Conservation (phyloP, 2,797 vertebrate species). For the Acanthiza pusilla region DNA sequence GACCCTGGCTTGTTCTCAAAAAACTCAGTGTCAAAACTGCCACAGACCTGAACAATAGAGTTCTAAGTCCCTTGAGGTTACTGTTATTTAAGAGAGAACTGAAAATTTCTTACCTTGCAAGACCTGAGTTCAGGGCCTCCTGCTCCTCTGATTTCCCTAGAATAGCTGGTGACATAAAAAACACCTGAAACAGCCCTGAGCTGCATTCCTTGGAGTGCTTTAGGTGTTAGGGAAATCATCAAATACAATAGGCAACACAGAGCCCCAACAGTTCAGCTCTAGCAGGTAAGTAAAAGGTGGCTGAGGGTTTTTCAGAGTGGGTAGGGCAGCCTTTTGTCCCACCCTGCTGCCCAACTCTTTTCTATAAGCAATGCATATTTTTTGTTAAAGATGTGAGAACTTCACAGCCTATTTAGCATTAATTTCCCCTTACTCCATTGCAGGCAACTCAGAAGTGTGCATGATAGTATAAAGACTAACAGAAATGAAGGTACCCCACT, state of each 20-base stretch:
- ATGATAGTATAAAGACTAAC: background rate
- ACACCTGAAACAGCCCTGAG: conserved; percentile 6
- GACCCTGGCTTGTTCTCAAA: background rate
- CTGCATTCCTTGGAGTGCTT: background rate
- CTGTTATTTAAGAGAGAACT: conserved; percentile 1
- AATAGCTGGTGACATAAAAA: conserved; percentile 24
- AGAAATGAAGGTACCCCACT: background rate
- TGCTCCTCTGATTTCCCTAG: background rate
- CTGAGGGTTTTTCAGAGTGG: background rate
- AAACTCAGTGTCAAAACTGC: background rate
- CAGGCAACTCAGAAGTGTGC: background rate
- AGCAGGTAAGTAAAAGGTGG: background rate
- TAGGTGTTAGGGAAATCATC: background rate
- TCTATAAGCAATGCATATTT: background rate
- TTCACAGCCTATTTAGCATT: background rate
- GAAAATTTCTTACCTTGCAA: background rate
- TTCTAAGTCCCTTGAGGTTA: background rate
- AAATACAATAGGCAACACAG: background rate
- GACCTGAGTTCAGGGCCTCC: background rate
- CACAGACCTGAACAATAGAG: background rate
- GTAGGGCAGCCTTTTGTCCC: background rate
- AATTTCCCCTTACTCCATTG: background rate
- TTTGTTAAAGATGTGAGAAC: background rate
- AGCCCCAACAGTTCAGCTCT: background rate
- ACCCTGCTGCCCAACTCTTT: background rate